Base-by-base conservation (phyloP, 2,888 invertebrate species). In the Platyscelio sp. region DNA sequence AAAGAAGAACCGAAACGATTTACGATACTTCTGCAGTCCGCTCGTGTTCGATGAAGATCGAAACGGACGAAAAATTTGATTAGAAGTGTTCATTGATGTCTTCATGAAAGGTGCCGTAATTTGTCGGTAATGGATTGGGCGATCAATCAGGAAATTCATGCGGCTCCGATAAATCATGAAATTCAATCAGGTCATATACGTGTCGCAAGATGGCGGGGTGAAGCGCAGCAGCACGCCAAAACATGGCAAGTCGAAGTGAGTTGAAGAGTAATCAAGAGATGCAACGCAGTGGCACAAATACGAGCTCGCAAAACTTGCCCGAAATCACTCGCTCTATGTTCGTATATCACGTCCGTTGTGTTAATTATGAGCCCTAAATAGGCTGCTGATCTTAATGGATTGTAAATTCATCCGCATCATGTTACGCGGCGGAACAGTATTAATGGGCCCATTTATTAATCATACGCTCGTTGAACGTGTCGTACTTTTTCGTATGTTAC, bases 161-260 rank as follows among this genome's bases (percentile, higher is more conserved):
- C 63, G 60, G 68, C 63, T 46, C 51, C 85, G 71, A 79, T 85
- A 85, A 85, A 85, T 82, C 74, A 82, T 78, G 60, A 54, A 79
- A 85, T 85, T 82, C 78, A 82, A 85, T 85, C 85, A 75, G 75
- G 82, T 68, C 68, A 46, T 68, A 71, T 74, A 70, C 58, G 81
- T 51, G 81, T 74, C 54, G 61, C 81, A 75, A 76, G 81, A 72
- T 71, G 60, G 63, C 72, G 74, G n/a, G 33, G 65, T 38, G 38
- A 61, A 72, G 77, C 67, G 13, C n/a, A 40, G 15, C 15, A 11
- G 20, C 11, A 33, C 13, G 26, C 63, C 68, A 75, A 83, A 79
- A 83, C 68, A 46, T 15, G 68, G 60, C n/a, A 80, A 76, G 80
- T 72, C 54, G 68, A 46, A 77, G 72, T 49, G 58, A 72, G 68